Evolutionary conservation across 2,888 invertebrate genomes (phyloP).

Genomic region (Nymphalis c-album): DNA sequence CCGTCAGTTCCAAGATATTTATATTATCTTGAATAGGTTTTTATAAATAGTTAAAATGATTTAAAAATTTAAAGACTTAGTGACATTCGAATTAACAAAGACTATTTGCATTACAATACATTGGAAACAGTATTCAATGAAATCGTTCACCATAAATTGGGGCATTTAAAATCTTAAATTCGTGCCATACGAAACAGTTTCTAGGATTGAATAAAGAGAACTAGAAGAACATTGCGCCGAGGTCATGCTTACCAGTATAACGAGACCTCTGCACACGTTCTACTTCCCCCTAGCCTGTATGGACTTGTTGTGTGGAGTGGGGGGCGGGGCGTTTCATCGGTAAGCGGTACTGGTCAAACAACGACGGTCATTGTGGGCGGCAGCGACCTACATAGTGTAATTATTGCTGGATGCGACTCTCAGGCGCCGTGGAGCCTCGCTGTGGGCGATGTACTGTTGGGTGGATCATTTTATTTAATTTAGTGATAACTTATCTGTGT

Average conservation of each 20-base stretch:
- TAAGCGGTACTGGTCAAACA: slow-evolving; percentile 54
- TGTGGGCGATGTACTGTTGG: slow-evolving; percentile 54
- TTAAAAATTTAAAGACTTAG: too few species aligned
- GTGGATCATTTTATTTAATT: not conserved
- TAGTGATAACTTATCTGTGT: not conserved
- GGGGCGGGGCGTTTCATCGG: slow-evolving; percentile 46
- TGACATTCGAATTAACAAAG: too few species aligned
- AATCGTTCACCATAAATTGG: not conserved
- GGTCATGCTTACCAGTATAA: slow-evolving; percentile 34
- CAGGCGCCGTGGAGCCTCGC: slow-evolving; percentile 69
- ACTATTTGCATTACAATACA: too few species aligned
- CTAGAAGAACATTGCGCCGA: slow-evolving; percentile 10
- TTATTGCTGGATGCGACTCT: slow-evolving; percentile 74
- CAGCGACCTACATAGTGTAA: slow-evolving; percentile 76
- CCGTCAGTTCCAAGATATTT: too few species aligned
- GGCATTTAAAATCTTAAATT: not conserved
- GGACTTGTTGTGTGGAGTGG: slow-evolving; percentile 18
- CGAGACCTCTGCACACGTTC: slow-evolving; percentile 20
- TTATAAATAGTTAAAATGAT: too few species aligned
- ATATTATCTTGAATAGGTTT: too few species aligned
- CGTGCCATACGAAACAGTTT: not conserved
- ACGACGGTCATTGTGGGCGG: slow-evolving; percentile 71
- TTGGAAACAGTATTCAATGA: not conserved
- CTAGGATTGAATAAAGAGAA: slow-evolving; percentile 23
- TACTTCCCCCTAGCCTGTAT: slow-evolving; percentile 15